These are phyloP conservation scores for Hypothenemus hampei DNA, from an alignment of 1,140 invertebrate species.

Conservation along the genomic window DNA sequence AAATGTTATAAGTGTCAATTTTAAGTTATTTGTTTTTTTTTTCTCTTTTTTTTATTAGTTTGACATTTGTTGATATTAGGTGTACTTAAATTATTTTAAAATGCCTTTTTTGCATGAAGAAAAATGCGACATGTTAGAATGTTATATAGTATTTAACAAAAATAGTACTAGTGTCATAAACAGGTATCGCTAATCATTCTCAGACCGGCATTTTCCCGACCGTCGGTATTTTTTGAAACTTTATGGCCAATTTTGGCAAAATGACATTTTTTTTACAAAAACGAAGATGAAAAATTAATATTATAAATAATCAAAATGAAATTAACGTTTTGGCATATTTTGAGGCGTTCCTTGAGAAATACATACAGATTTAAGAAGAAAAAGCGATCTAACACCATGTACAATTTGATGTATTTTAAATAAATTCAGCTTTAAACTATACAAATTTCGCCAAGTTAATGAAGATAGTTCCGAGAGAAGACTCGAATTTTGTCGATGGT, in stretches of 20 bases:
- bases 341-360: too few species aligned
- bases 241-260: background rate
- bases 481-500: background rate
- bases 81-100: background rate
- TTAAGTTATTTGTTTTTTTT: too few species aligned
- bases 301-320: background rate
- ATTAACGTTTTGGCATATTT: background rate
- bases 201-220: background rate
- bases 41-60: too few species aligned
- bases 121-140: too few species aligned
- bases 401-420: background rate
- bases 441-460: background rate
- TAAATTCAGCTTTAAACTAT: background rate
- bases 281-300: background rate
- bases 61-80: background rate
- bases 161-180: too few species aligned
- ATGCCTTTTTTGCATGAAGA: too few species aligned
- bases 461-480: background rate
- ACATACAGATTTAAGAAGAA: too few species aligned
- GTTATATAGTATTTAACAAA: too few species aligned
- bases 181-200: too few species aligned
- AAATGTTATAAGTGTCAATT: too few species aligned
- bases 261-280: background rate
- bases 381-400: too few species aligned
- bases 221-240: background rate